These are phyloP conservation scores for Syrista parreyssii DNA, from an alignment of 2,888 invertebrate species.

Conservation along the genomic window DNA sequence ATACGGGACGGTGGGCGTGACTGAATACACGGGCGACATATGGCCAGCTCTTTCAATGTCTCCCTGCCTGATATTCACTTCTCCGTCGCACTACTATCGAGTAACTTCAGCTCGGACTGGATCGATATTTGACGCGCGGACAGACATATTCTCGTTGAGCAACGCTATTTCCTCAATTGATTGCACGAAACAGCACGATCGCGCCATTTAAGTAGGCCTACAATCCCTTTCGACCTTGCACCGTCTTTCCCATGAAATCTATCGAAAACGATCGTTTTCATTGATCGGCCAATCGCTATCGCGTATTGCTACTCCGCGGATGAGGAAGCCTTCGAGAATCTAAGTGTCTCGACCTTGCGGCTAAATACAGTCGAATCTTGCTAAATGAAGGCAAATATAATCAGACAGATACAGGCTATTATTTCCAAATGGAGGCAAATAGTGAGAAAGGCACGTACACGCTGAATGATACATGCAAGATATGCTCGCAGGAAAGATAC, in stretches of 20 bases:
- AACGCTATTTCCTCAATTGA: too few species aligned
- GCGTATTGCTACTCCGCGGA: not conserved
- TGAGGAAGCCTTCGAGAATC: constrained; percentile 1
- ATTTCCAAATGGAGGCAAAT: constrained; percentile 18
- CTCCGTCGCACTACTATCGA: too few species aligned
- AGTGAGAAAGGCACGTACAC: constrained; percentile 18
- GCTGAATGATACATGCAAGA: not conserved
- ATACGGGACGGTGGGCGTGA: constrained; percentile 1
- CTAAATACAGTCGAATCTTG: not conserved
- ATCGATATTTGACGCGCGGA: too few species aligned
- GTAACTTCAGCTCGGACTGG: too few species aligned
- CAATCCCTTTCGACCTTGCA: constrained; percentile 21
- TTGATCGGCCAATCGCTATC: too few species aligned
- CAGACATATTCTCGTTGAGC: too few species aligned
- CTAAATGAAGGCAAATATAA: too few species aligned
- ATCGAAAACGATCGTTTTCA: constrained; percentile 13
- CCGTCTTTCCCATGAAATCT: not conserved
- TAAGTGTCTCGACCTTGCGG: not conserved
- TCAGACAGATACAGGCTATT: too few species aligned
- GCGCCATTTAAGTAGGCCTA: not conserved
- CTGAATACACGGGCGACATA: not conserved
- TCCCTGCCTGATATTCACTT: too few species aligned
- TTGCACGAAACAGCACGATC: too few species aligned
- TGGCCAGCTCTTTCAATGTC: too few species aligned
- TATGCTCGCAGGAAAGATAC: not conserved